Percentiles rank a stretch among this genome's conserved stretches.
These are phyloP conservation scores for Numenius phaeopus DNA, from an alignment of 2,797 vertebrate genomes.

Conservation along the genomic window DNA sequence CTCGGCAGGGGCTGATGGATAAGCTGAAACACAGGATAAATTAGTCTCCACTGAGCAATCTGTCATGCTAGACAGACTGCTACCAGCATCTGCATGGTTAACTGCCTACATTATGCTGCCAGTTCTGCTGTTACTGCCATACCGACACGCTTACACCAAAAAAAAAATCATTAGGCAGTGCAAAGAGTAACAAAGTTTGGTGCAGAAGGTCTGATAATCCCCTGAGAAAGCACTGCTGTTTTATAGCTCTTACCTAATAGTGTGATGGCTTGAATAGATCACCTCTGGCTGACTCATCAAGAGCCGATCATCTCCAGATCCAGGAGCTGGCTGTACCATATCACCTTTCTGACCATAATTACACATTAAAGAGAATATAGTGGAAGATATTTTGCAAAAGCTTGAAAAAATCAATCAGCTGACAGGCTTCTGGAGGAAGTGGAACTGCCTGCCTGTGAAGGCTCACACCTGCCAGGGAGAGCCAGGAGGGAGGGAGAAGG, in stretches of 20 bases:
- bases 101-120: not conserved
- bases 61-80: not conserved
- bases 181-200: not conserved
- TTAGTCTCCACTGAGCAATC: not conserved
- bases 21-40: not conserved
- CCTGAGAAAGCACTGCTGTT: not conserved
- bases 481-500: not conserved
- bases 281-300: not conserved
- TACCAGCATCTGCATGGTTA: not conserved
- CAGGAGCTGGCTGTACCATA: not conserved
- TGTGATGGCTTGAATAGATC: not conserved
- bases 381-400: not conserved
- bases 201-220: not conserved
- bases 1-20: not conserved
- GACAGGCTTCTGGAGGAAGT: not conserved
- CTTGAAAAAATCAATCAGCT: not conserved
- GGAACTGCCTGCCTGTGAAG: not conserved
- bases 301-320: not conserved
- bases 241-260: not conserved
- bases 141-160: not conserved
- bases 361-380: constrained; percentile 1
- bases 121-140: not conserved
- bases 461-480: not conserved
- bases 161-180: not conserved
- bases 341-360: not conserved